Percentiles rank a stretch among this genome's conserved stretches.
phyloP scores from a whole-genome alignment of 37 sponge, comb jelly and placozoan species.

The Diacarnus erythraeanus region DNA sequence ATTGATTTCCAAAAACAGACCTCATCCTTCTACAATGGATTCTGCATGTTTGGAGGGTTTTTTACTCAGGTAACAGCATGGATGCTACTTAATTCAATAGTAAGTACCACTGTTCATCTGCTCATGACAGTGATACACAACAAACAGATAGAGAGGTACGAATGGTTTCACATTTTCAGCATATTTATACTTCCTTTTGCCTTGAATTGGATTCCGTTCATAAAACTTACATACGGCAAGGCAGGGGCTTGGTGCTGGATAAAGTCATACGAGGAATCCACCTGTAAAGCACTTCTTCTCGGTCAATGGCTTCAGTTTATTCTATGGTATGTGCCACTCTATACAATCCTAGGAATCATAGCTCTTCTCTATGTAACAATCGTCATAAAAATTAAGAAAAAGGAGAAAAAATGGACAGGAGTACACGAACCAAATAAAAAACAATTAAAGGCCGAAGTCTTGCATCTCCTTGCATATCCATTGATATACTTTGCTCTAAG shows the following conservation, averaged over 20 bases:
- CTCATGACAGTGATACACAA: conserved; percentile 18
- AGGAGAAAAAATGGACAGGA: not conserved
- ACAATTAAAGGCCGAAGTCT: conserved; percentile 17
- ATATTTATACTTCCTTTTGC: conserved; percentile 42
- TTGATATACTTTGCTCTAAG: conserved; percentile 27
- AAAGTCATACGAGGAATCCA: not conserved
- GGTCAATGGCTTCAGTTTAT: conserved; percentile 33
- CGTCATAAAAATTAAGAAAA: not conserved
- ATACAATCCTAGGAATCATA: conserved; percentile 12
- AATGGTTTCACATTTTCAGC: not conserved
- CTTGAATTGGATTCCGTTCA: conserved; percentile 68
- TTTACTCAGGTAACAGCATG: not conserved
- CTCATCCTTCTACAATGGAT: not conserved
- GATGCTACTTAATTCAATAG: not conserved
- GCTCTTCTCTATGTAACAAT: conserved; percentile 16
- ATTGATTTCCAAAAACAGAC: conserved; percentile 23
- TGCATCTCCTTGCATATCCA: conserved; percentile 31
- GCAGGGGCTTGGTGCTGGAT: conserved; percentile 81
- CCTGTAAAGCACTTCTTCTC: not conserved
- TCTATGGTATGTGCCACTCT: conserved; percentile 53
- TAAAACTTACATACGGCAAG: conserved; percentile 45
- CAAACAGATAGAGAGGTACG: not conserved
- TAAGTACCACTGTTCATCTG: conserved; percentile 27
- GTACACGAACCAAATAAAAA: not conserved
- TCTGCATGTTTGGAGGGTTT: conserved; percentile 42